A percentile compares a stretch with the other conserved stretches of the same genome.
These are phyloP conservation scores for Nasonia oneida DNA, from an alignment of 2,888 invertebrate species.

Conservation along the genomic window DNA sequence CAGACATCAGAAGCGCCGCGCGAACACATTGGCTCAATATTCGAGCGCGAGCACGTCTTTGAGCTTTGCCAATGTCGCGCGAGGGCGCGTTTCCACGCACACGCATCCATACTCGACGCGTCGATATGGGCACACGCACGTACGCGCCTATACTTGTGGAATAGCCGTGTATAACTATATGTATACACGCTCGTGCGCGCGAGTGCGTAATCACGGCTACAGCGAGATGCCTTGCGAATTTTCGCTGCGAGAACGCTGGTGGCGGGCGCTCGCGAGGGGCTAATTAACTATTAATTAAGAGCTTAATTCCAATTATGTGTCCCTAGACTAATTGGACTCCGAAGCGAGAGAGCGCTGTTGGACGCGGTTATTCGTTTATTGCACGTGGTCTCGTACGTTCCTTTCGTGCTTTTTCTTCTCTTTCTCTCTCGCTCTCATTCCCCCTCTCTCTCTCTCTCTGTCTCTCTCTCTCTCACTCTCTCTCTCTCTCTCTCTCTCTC, in stretches of 20 bases:
- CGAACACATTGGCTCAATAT: neutral
- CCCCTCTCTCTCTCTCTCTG: neutral
- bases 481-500: neutral
- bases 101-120: neutral
- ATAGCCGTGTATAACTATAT: neutral
- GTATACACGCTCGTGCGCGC: neutral
- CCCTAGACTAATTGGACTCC: constrained; percentile 75
- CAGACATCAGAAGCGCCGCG: neutral
- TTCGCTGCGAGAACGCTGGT: neutral
- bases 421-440: neutral
- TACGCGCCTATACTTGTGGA: neutral
- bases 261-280: constrained; percentile 63
- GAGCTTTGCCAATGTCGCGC: constrained; percentile 47
- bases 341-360: constrained; percentile 62
- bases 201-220: neutral
- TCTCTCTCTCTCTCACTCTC: neutral
- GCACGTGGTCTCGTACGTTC: constrained; percentile 1
- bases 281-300: constrained; percentile 77
- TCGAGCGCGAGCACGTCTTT: neutral
- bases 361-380: constrained; percentile 35
- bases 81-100: neutral
- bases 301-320: constrained; percentile 75
- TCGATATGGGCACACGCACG: neutral
- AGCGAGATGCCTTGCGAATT: neutral
- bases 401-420: constrained; percentile 16